Conservation (phyloP, 2,113 vertebrate species). For the Elaphurus davidianus region DNA sequence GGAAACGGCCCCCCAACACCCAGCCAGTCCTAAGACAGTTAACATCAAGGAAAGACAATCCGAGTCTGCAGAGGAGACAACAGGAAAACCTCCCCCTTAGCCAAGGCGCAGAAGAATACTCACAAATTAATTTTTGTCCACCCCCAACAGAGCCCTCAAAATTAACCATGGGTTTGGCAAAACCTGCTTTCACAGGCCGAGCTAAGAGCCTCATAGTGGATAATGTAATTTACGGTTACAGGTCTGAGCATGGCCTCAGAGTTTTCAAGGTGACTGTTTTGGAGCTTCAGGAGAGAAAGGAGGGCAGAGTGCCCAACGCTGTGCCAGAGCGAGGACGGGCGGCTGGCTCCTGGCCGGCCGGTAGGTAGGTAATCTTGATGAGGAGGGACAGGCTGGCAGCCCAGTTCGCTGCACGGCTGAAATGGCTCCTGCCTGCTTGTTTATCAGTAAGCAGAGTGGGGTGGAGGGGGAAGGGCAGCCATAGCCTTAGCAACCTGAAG, state of each 20-base stretch:
- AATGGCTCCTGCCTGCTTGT: conserved; percentile 57
- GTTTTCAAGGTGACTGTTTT: conserved; percentile 66
- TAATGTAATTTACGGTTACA: conserved; percentile 24
- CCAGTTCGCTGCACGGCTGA: conserved; percentile 54
- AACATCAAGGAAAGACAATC: conserved; percentile 51
- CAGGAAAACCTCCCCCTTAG: not conserved
- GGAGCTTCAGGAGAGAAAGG: conserved; percentile 59
- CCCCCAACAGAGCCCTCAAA: conserved; percentile 53
- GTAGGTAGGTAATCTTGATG: conserved; percentile 63
- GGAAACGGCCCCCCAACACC: conserved; percentile 24
- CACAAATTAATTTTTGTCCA: conserved; percentile 61
- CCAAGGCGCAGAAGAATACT: conserved; percentile 46
- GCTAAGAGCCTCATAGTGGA: conserved; percentile 55
- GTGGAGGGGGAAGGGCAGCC: conserved; percentile 49
- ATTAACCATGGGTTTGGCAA: conserved; percentile 54
- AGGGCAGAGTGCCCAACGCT: conserved; percentile 58
- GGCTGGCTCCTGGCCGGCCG: conserved; percentile 51
- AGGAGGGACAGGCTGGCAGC: conserved; percentile 57
- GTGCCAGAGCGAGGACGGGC: conserved; percentile 14
- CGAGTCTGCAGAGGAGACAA: conserved; percentile 45
- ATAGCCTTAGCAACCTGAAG: conserved; percentile 53
- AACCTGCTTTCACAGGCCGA: conserved; percentile 62
- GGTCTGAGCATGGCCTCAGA: conserved; percentile 53
- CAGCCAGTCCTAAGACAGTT: conserved; percentile 61
- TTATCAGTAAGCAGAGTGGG: conserved; percentile 50